These are phyloP conservation scores for Brassicogethes aeneus DNA, from an alignment of 2,888 invertebrate genomes.

Conservation along the genomic window DNA sequence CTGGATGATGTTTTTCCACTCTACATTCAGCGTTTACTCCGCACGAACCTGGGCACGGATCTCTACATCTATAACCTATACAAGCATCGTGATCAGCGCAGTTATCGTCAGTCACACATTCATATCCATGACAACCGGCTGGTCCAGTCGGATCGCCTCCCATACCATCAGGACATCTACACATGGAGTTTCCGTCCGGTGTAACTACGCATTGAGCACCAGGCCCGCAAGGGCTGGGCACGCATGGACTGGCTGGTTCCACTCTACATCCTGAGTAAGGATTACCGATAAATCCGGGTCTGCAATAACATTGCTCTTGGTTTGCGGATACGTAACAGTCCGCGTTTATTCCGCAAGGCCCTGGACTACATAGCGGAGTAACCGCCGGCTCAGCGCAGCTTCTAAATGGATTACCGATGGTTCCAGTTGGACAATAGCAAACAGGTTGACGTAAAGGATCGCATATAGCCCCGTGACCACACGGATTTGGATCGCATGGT, in stretches of 20 bases:
- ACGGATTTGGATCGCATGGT: slow-evolving; percentile 75
- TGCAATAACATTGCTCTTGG: slow-evolving; percentile 78
- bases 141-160: slow-evolving; percentile 67
- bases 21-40: slow-evolving; percentile 65
- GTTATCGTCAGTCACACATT: slow-evolving; percentile 73
- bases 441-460: slow-evolving; percentile 69
- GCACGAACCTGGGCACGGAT: slow-evolving; percentile 77
- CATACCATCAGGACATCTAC: slow-evolving; percentile 65
- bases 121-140: slow-evolving; percentile 66
- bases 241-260: slow-evolving; percentile 60
- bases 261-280: slow-evolving; percentile 68
- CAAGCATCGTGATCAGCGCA: slow-evolving; percentile 66
- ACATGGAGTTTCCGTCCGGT: slow-evolving; percentile 60
- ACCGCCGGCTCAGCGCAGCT: slow-evolving; percentile 56
- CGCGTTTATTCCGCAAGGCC: slow-evolving; percentile 73
- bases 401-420: slow-evolving; percentile 75
- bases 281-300: slow-evolving; percentile 65
- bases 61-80: slow-evolving; percentile 68
- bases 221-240: slow-evolving; percentile 74
- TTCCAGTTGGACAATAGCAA: slow-evolving; percentile 78
- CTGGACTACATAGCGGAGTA: slow-evolving; percentile 64
- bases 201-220: slow-evolving; percentile 64
- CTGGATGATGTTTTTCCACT: slow-evolving; percentile 70
- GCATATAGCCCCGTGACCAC: slow-evolving; percentile 69
- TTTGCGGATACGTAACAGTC: slow-evolving; percentile 78